Base-by-base conservation (phyloP, 1,140 invertebrate genomes). In the Drosophila kohkoa region DNA sequence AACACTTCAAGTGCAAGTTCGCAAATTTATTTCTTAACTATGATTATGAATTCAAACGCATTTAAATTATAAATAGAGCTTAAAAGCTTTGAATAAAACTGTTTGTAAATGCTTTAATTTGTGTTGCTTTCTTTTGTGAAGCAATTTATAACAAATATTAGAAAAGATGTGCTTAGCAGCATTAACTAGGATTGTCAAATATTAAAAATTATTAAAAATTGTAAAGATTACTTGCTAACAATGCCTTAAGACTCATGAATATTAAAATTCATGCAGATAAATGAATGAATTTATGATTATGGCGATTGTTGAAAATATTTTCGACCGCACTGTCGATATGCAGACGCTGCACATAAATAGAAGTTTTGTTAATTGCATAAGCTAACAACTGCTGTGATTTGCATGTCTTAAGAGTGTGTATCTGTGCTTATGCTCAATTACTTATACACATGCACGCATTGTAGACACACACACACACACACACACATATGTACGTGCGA, bases 341-440 rank as follows among this genome's bases (percentile, higher is more conserved):
- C 30, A 41, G 8, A 41, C 38, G 0, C 11, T 41, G 38, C 11
- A 52, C 20, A n/a, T 38, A 35, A 64, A 41, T 43, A 10, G 10
- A 64, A 43, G 1, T 41, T 25, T 52, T 15, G 20, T 51, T 49
- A 41, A 63, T 38, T 54, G 10, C 38, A 32, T 38, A 38, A 58
- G n/a, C 6, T 30, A 13, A 25, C 15, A 15, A 7, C 15, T 35
- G 57, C 28, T 54, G 15, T 32, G 48, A 54, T 41, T 46, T 41
- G 30, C 10, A 43, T 54, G 25, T 16, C 45, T 49, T 28, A 4
- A 5, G 20, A n/a, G 11, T 52, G 4, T 13, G 51, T 57, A 13
- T 57, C 7, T 57, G 13, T 41, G 6, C 11, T 41, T 41, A 57
- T 41, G 35, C 35, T 57, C 35, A 57, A 57, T 57, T 57, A 41